Percentiles rank a stretch among this genome's conserved stretches.
phyloP scores from a whole-genome alignment of 2,113 vertebrate genomes.

The Xyliphius kryptos region DNA sequence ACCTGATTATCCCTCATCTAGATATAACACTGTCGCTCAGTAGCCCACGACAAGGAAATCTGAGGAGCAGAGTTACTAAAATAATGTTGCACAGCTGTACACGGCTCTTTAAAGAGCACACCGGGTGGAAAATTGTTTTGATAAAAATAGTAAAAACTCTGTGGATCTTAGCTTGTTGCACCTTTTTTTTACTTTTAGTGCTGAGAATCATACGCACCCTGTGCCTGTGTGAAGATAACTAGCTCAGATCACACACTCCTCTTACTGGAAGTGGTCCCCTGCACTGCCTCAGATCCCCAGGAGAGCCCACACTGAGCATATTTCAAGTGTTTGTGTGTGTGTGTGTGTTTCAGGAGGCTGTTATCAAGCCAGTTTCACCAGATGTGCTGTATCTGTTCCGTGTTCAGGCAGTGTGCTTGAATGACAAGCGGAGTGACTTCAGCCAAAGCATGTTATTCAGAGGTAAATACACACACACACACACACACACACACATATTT shows the following conservation, averaged over 20 bases:
- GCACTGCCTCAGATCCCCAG: slow-evolving; percentile 17
- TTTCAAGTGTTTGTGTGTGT: slow-evolving; percentile 17
- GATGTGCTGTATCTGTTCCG: slow-evolving; percentile 95
- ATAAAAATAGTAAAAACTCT: too few species aligned
- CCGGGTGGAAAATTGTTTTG: too few species aligned
- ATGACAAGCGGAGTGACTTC: slow-evolving; percentile 96
- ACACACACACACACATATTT: slow-evolving; percentile 1
- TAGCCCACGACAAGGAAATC: too few species aligned
- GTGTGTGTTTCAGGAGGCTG: slow-evolving; percentile 72
- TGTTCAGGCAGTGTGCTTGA: slow-evolving; percentile 89
- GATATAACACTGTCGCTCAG: too few species aligned
- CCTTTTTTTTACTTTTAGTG: slow-evolving; percentile 30
- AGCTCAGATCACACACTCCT: slow-evolving; percentile 15
- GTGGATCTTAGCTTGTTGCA: too few species aligned
- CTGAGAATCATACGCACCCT: slow-evolving; percentile 27
- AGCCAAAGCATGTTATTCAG: slow-evolving; percentile 97
- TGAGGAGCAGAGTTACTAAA: too few species aligned
- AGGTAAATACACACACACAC: slow-evolving; percentile 77
- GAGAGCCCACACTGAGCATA: too few species aligned
- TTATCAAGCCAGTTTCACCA: slow-evolving; percentile 86
- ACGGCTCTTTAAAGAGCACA: too few species aligned
- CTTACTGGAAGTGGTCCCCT: slow-evolving; percentile 23
- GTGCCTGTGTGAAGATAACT: slow-evolving; percentile 20
- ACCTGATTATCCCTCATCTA: too few species aligned
- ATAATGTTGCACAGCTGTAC: too few species aligned